Evolutionary conservation across 2,888 invertebrate species (phyloP), one percentile per base, ranked within the genome.

Genomic region (Ctenicera cuprea): DNA sequence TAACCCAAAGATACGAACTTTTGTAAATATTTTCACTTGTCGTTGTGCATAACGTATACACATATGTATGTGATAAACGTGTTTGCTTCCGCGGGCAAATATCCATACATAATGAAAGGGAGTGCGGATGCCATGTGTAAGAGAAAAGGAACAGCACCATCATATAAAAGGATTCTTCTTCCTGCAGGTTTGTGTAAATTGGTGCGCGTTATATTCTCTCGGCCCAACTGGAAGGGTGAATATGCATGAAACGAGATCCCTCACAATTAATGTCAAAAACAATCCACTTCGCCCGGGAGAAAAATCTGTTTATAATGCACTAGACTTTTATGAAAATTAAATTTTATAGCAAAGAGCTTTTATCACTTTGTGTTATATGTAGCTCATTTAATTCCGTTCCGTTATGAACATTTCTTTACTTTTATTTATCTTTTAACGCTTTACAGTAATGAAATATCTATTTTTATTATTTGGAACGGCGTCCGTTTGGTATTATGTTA

Each of bases 231-330:
- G 54, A 63, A 70, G 63, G 63, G 70, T 70, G 63, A 70, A 63
- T 70, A 62, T 70, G 70, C 52, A 70, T 63, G 70, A 70, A 70
- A 63, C 20, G 70, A 52, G 62, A 63, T 63, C 70, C 52, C 33
- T 70, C 62, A 54, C 62, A 54, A 70, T 70, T 70, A 70, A 70
- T 62, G 70, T 70, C 70, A 63, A 61, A 70, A 70, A 70, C 70
- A 70, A 70, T 63, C 63, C 38, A 50, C 50, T 41, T 33, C 54
- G 12, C 14, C 14, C 18, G 33, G 65, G 50, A 50, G 50, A 48
- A 52, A 65, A 65, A 65, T 65, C 65, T 65, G 50, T 65, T 65
- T 65, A 45, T 65, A 65, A 65, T 65, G 37, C 65, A 50, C 37
- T 65, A 37, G 50, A 63, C 63, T 65, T 65, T 65, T 52, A 65